These are phyloP conservation scores for Danio choprae DNA, from an alignment of 2,797 vertebrate species.

Conservation along the genomic window DNA sequence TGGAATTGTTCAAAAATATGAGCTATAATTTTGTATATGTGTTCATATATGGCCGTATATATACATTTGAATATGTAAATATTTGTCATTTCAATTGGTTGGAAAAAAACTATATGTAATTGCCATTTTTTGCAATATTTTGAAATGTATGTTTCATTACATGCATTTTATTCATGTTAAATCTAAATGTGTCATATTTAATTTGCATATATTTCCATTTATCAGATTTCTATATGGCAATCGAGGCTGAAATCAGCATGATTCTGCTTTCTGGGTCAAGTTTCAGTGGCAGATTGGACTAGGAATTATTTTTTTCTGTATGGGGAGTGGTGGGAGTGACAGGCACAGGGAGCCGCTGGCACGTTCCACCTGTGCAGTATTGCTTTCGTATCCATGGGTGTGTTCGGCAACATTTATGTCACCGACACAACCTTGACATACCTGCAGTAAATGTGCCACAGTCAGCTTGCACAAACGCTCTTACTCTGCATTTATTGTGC, in stretches of 20 bases:
- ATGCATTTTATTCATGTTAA: too few relatives aligned
- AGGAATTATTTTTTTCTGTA: conserved; percentile 50
- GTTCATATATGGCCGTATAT: too few relatives aligned
- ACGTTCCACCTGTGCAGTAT: conserved; percentile 24
- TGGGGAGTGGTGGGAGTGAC: conserved; percentile 53
- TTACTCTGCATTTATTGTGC: conserved; percentile 63
- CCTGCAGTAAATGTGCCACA: conserved; percentile 47
- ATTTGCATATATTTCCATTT: too few relatives aligned
- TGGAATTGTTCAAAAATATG: too few relatives aligned
- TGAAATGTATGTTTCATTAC: too few relatives aligned
- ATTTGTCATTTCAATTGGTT: too few relatives aligned
- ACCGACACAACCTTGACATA: conserved; percentile 56
- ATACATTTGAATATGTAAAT: too few relatives aligned
- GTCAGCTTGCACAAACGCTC: conserved; percentile 51
- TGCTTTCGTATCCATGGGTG: conserved; percentile 45
- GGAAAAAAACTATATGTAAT: too few relatives aligned
- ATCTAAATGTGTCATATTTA: too few relatives aligned
- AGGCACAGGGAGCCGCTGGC: conserved; percentile 39
- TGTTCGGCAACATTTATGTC: conserved; percentile 48
- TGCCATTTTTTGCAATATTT: too few relatives aligned
- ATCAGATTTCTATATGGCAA: too few relatives aligned
- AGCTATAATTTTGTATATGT: too few relatives aligned
- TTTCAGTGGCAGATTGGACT: conserved; percentile 48
- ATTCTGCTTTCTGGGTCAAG: conserved; percentile 54
- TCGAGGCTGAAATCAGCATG: not conserved